These are phyloP conservation scores for Nomada hirtipes DNA, from an alignment of 2,888 invertebrate species.

Conservation along the genomic window DNA sequence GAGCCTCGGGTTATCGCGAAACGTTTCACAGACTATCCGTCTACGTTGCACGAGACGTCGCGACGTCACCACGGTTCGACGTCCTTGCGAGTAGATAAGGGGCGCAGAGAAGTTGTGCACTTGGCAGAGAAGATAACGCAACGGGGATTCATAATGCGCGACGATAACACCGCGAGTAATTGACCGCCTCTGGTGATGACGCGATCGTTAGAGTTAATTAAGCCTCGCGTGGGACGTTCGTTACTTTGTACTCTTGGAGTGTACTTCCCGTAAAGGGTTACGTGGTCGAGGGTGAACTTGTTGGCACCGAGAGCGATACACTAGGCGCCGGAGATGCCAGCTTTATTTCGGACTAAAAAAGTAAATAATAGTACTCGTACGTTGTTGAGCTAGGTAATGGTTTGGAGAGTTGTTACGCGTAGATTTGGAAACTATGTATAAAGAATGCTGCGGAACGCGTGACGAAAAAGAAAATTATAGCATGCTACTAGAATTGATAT, in stretches of 20 bases:
- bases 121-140: slow-evolving; percentile 20
- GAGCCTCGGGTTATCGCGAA: neutral
- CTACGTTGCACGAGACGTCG: neutral
- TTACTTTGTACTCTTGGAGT: slow-evolving; percentile 10
- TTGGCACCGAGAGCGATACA: neutral
- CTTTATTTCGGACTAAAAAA: no score
- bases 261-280: slow-evolving; percentile 5
- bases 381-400: no score
- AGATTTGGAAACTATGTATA: no score
- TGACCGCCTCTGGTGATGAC: slow-evolving; percentile 35
- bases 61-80: neutral
- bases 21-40: neutral
- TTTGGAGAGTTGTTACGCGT: no score
- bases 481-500: no score
- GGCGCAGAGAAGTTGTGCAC: slow-evolving; percentile 1
- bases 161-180: slow-evolving; percentile 42
- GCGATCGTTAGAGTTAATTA: slow-evolving; percentile 35
- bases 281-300: neutral
- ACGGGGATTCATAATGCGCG: neutral
- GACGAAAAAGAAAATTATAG: no score
- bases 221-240: slow-evolving; percentile 30
- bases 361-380: no score
- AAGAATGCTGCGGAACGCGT: no score
- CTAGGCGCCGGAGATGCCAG: no score
- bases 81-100: slow-evolving; percentile 21